Evolutionary conservation across 1,140 invertebrate genomes (phyloP).

Genomic region (Brachionus manjavacas): DNA sequence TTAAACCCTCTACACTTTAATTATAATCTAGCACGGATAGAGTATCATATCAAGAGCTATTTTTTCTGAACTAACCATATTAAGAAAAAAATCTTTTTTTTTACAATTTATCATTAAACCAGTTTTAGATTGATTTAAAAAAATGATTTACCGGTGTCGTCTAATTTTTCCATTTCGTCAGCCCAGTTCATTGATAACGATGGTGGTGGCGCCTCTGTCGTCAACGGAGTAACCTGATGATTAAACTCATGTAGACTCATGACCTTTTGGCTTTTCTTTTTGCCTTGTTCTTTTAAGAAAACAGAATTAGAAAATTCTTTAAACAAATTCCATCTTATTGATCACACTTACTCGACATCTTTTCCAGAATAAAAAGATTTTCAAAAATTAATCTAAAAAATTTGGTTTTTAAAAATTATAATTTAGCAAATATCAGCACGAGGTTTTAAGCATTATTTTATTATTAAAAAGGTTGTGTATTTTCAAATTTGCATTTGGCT

Average conservation of each 20-base stretch:
- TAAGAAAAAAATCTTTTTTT: not conserved
- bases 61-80: too few relatives aligned
- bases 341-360: not conserved
- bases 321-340: not conserved
- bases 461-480: not conserved
- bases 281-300: constrained; percentile 6
- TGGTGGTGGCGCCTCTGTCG: not conserved
- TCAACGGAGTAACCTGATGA: not conserved
- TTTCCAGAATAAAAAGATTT: not conserved
- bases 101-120: not conserved
- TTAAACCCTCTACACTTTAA: too few relatives aligned
- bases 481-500: not conserved
- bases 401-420: not conserved
- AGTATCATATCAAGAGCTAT: too few relatives aligned
- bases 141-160: not conserved
- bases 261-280: constrained; percentile 17
- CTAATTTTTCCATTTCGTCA: constrained; percentile 40
- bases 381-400: not conserved
- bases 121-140: not conserved
- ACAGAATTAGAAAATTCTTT: not conserved
- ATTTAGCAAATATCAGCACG: not conserved
- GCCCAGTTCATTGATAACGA: constrained; percentile 19
- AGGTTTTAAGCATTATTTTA: not conserved
- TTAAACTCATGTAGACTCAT: constrained; percentile 18
- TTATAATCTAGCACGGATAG: too few relatives aligned